These are phyloP conservation scores for Erpobdella octoculata DNA, from an alignment of 2,888 invertebrate species.

Conservation along the genomic window DNA sequence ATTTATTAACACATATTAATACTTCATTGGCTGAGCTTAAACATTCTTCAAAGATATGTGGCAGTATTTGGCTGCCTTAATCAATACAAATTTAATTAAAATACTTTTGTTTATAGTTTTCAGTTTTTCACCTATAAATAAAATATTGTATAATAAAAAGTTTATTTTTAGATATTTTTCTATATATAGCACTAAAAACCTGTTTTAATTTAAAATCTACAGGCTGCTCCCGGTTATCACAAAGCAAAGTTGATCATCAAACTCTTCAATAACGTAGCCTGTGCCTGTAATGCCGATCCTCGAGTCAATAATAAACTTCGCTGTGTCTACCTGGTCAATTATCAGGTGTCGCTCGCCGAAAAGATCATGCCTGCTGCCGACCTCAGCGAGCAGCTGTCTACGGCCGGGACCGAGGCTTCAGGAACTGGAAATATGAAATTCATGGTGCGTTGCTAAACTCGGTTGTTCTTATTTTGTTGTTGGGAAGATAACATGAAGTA, in stretches of 20 bases:
- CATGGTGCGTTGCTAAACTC: constrained; percentile 58
- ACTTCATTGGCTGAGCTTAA: no score
- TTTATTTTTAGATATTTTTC: no score
- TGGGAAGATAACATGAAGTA: not conserved
- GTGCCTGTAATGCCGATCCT: constrained; percentile 93
- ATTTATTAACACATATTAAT: no score
- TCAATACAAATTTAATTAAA: no score
- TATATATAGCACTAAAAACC: no score
- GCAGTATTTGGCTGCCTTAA: no score
- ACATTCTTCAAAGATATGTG: no score
- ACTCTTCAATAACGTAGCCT: constrained; percentile 84
- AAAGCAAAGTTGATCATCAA: constrained; percentile 97
- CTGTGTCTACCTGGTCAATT: constrained; percentile 92
- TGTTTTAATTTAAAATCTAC: no score
- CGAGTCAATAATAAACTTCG: constrained; percentile 82
- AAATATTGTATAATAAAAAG: no score
- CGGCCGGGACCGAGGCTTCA: constrained; percentile 97
- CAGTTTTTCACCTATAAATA: no score
- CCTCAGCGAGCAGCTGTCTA: constrained; percentile 95
- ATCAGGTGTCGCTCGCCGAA: constrained; percentile 93
- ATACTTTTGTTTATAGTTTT: no score
- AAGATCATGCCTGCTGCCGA: constrained; percentile 98
- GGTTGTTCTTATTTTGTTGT: not conserved
- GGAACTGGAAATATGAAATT: constrained; percentile 99
- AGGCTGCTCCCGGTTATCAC: constrained; percentile 95